phyloP scores from a whole-genome alignment of 2,797 vertebrate species.

The Neostethus bicornis region DNA sequence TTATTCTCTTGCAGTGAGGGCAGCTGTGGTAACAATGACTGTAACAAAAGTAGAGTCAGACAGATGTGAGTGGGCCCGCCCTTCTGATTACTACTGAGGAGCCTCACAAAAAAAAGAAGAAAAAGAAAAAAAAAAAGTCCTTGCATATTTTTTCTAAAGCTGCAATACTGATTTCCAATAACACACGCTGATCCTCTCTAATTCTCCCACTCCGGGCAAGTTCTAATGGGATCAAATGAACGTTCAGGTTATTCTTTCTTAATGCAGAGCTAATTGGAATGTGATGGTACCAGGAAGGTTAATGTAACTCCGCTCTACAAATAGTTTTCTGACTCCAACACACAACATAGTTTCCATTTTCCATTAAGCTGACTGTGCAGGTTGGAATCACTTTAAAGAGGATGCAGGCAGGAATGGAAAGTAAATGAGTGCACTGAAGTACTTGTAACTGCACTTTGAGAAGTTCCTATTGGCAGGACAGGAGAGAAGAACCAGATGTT shows the following conservation, averaged over 20 bases:
- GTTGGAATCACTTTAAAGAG: slow-evolving; percentile 26
- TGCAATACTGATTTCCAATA: slow-evolving; percentile 45
- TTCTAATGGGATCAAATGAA: slow-evolving; percentile 29
- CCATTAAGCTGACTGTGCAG: slow-evolving; percentile 33
- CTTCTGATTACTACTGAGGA: slow-evolving; percentile 45
- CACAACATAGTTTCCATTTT: slow-evolving; percentile 11
- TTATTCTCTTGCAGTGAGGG: slow-evolving; percentile 22
- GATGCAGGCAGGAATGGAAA: slow-evolving; percentile 13
- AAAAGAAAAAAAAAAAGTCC: slow-evolving; percentile 19
- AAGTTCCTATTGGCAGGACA: neutral
- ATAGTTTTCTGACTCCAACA: slow-evolving; percentile 12
- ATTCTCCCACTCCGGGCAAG: slow-evolving; percentile 13
- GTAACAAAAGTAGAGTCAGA: slow-evolving; percentile 14
- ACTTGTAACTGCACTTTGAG: neutral
- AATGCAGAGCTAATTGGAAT: slow-evolving; percentile 44
- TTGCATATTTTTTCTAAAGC: slow-evolving; percentile 1
- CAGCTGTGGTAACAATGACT: slow-evolving; percentile 41
- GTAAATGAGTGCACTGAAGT: neutral
- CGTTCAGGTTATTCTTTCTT: slow-evolving; percentile 19
- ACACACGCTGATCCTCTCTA: slow-evolving; percentile 33
- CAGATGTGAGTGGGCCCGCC: slow-evolving; percentile 36
- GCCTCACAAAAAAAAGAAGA: slow-evolving; percentile 18
- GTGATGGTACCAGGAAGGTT: slow-evolving; percentile 12
- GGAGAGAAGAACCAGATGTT: neutral
- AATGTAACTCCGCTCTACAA: slow-evolving; percentile 24